phyloP scores from a whole-genome alignment of 2,797 vertebrate species.

The Masticophis lateralis region DNA sequence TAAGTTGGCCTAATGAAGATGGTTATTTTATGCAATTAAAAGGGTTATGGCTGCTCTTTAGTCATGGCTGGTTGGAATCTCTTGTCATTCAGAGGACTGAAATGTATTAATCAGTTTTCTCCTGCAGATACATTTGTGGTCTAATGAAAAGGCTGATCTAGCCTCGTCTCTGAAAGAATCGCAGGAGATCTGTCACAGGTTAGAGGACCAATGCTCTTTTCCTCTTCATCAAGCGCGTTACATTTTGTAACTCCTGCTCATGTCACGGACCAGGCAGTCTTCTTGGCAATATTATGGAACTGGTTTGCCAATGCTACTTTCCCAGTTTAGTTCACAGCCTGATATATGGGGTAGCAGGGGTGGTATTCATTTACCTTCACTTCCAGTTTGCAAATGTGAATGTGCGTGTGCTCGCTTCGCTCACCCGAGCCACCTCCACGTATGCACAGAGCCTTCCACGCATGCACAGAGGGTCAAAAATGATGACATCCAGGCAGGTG shows the following conservation, averaged over 20 bases:
- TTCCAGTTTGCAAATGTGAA: too few relatives aligned
- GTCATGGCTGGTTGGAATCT: neutral
- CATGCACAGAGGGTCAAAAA: too few relatives aligned
- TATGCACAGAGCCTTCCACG: too few relatives aligned
- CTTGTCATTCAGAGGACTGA: slow-evolving; percentile 30
- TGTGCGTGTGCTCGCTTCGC: too few relatives aligned
- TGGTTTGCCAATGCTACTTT: neutral
- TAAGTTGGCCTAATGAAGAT: slow-evolving; percentile 22
- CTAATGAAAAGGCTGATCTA: slow-evolving; percentile 21
- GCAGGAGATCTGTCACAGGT: neutral
- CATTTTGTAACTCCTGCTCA: neutral
- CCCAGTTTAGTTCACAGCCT: too few relatives aligned
- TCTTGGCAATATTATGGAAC: neutral
- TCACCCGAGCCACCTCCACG: too few relatives aligned
- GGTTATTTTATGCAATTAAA: slow-evolving; percentile 60
- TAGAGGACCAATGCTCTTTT: neutral
- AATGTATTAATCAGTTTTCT: neutral
- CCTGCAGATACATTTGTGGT: slow-evolving; percentile 1
- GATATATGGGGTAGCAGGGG: neutral
- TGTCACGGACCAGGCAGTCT: neutral
- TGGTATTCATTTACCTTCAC: too few relatives aligned
- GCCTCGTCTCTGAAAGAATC: neutral
- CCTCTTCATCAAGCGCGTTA: too few relatives aligned
- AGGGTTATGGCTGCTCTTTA: slow-evolving; percentile 21
- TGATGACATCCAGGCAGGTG: too few relatives aligned